Evolutionary conservation across 2,113 vertebrate species (phyloP), one percentile per base, ranked within the genome.

Genomic region (Xyrauchen texanus): DNA sequence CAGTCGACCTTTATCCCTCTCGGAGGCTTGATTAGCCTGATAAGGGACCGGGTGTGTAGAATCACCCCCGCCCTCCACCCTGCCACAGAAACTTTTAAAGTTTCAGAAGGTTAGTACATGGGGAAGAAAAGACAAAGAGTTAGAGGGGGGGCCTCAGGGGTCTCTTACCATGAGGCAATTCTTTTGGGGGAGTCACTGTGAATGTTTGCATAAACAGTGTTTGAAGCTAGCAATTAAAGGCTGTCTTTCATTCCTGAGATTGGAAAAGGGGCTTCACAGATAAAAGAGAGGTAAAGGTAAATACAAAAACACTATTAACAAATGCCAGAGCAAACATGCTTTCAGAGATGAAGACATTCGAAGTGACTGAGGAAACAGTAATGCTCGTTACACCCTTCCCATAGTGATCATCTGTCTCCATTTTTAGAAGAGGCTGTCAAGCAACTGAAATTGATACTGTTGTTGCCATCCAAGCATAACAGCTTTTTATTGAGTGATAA

Each of bases 161-260:
- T 1, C 21, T 34, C 21, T 3, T 34, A 34, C 21, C 21, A 34
- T 34, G 21, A 34, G 21, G 1, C 21, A 34, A 1, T 34, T 34
- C 21, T 34, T 34, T 34, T 34, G 21, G 1, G 21, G 21, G 21
- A 34, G 21, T 34, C 21, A 34, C 21, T 34, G 21, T 34, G 21
- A 34, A 34, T 62, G 79, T n/a, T 51, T 34, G 49, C 71, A 57
- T 57, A 60, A 74, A 60, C 53, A 62, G 58, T 62, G 6, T 12
- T 15, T 51, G 74, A 64, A 79, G 55, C 65, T 4, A 1, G 6
- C 82, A 44, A 84, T 80, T 83, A 87, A 34, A 34, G 21, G 21
- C 21, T 34, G 86, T 70, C 78, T 87, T 87, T 87, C 73, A 86
- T 86, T 78, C 80, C 45, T 58, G 4, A 8, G 77, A 8, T 12